Conservation (phyloP, 2,797 vertebrate species). For the Spinus pinus region DNA sequence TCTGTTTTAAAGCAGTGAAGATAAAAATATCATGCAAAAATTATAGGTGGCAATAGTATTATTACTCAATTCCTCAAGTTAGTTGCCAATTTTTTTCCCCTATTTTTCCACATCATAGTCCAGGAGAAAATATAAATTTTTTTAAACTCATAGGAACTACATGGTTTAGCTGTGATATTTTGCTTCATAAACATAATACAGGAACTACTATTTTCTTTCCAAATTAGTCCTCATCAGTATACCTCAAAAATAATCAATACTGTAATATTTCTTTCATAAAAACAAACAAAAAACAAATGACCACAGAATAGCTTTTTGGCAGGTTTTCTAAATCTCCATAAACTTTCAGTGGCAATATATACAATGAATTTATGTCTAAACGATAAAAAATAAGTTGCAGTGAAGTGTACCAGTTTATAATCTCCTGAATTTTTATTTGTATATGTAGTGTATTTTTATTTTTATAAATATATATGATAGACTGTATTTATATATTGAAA, state of each 20-base stretch:
- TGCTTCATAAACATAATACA: not conserved
- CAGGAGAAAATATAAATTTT: not conserved
- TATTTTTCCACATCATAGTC: not conserved
- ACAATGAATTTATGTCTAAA: constrained; percentile 51
- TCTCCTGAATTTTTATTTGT: not conserved
- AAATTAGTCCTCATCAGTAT: not conserved
- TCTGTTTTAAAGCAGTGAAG: not conserved
- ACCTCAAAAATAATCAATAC: not conserved
- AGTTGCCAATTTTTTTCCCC: not conserved
- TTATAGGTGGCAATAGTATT: not conserved
- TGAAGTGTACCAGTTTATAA: not conserved
- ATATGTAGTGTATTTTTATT: not conserved
- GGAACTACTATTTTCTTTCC: not conserved
- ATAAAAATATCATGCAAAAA: not conserved
- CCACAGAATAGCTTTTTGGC: not conserved
- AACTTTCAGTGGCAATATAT: constrained; percentile 7
- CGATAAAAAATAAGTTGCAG: constrained; percentile 35
- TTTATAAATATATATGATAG: not conserved
- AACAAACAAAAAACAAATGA: not conserved
- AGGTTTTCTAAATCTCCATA: constrained; percentile 47
- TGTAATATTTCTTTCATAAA: not conserved
- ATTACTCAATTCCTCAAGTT: not conserved
- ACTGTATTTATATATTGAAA: not conserved
- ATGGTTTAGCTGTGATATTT: not conserved
- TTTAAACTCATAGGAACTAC: not conserved